Evolutionary conservation across 2,797 vertebrate genomes (phyloP).

Genomic region (Liasis olivaceus): DNA sequence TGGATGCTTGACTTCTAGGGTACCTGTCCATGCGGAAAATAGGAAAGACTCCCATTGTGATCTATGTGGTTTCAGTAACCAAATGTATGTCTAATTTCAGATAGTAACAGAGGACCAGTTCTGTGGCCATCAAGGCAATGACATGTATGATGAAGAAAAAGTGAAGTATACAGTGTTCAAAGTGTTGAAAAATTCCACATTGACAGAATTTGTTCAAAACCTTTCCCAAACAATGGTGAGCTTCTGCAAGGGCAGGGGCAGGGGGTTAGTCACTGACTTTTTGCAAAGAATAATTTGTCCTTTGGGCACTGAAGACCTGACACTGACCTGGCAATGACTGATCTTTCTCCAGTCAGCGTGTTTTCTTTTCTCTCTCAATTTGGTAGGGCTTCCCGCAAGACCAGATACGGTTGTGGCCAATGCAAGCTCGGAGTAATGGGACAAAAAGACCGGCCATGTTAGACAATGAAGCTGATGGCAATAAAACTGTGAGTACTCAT

Average conservation of each 20-base stretch:
- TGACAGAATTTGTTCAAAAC: slow-evolving; percentile 97
- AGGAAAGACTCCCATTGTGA: not conserved
- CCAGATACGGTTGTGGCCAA: slow-evolving; percentile 99
- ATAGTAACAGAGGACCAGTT: slow-evolving; percentile 99
- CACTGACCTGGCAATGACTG: not conserved
- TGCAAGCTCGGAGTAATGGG: slow-evolving; percentile 98
- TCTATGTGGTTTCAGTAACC: slow-evolving; percentile 12
- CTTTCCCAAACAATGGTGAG: slow-evolving; percentile 99
- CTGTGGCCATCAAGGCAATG: slow-evolving; percentile 98
- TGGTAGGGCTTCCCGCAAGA: slow-evolving; percentile 96
- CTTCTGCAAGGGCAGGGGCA: not conserved
- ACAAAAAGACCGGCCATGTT: slow-evolving; percentile 98
- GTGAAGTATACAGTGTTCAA: slow-evolving; percentile 99
- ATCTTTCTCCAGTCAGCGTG: not conserved
- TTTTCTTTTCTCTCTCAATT: not conserved
- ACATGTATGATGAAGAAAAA: slow-evolving; percentile 99
- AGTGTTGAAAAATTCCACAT: slow-evolving; percentile 95
- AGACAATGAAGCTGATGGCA: slow-evolving; percentile 97
- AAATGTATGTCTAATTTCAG: slow-evolving; percentile 68
- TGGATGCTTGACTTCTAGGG: not conserved
- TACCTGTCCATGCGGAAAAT: not conserved
- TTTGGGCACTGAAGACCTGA: not conserved
- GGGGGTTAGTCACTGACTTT: not conserved
- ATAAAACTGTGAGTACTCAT: slow-evolving; percentile 86
- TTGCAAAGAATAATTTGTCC: not conserved